A percentile compares a stretch with the other conserved stretches of the same genome.
Conservation (phyloP, 2,797 vertebrate species). For the Mycteria americana region DNA sequence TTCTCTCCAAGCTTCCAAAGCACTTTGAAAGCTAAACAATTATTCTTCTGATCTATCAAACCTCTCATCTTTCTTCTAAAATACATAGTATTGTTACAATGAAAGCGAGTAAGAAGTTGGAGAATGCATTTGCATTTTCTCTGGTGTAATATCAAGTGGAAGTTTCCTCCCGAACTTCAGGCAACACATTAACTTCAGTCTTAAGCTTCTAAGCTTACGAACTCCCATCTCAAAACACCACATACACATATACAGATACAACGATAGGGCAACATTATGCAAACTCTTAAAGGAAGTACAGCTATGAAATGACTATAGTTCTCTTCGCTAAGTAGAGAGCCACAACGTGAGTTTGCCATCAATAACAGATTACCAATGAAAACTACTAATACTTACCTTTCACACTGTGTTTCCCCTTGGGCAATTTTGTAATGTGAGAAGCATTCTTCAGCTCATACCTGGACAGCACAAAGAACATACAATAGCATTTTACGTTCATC, state of each 20-base stretch:
- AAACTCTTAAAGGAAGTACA: background rate
- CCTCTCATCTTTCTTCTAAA: background rate
- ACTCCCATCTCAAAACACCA: background rate
- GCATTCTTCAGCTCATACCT: conserved; percentile 97
- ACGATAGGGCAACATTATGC: background rate
- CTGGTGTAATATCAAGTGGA: background rate
- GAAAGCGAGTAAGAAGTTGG: background rate
- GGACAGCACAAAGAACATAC: conserved; percentile 11
- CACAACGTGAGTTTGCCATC: background rate
- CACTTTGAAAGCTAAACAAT: conserved; percentile 4
- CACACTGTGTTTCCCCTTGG: conserved; percentile 98
- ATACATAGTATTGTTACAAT: background rate
- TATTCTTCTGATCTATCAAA: background rate
- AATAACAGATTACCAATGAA: background rate
- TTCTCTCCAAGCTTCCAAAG: background rate
- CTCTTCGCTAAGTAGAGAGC: background rate
- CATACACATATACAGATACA: background rate
- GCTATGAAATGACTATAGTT: background rate
- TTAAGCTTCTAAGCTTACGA: background rate
- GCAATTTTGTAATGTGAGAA: conserved; percentile 92
- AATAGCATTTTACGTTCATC: background rate
- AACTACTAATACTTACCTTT: conserved; percentile 83
- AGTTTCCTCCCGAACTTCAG: background rate
- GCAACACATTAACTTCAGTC: background rate
- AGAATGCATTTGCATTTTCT: background rate